phyloP scores from a whole-genome alignment of 2,113 vertebrate species.

The Prionailurus bengalensis region DNA sequence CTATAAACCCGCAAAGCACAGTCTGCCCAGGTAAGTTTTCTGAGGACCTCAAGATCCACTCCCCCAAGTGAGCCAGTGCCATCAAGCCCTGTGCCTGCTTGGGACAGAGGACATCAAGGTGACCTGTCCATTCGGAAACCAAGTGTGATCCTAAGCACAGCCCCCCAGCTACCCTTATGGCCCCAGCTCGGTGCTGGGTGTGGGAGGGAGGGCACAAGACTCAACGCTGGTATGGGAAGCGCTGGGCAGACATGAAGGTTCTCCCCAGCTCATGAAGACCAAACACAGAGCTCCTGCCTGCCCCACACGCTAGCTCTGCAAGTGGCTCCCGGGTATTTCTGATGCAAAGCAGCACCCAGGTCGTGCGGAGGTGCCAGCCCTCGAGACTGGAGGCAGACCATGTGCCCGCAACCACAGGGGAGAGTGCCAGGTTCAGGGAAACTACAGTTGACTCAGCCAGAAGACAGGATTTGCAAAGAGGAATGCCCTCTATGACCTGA shows the following conservation, averaged over 20 bases:
- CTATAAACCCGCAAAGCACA: background rate
- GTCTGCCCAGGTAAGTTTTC: background rate
- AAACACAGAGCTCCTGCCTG: fast-evolving
- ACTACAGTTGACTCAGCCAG: background rate
- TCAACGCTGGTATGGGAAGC: background rate
- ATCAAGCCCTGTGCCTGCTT: background rate
- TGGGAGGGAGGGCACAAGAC: background rate
- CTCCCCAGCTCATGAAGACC: background rate
- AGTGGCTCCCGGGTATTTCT: background rate
- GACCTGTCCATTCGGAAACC: background rate
- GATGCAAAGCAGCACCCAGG: background rate
- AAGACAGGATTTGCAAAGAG: background rate
- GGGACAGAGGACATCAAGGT: background rate
- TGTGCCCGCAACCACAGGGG: background rate
- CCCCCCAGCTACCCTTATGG: too few relatives aligned
- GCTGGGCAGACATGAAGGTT: background rate
- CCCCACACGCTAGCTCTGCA: background rate
- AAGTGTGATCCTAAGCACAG: background rate
- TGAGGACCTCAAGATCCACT: background rate
- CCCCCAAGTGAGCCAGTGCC: background rate
- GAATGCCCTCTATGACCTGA: background rate
- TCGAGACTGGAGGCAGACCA: background rate
- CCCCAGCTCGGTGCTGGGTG: background rate
- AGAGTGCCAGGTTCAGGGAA: background rate
- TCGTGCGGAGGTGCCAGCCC: background rate